A percentile compares a stretch with the other conserved stretches of the same genome.
Conservation (phyloP, 1,140 invertebrate genomes). For the Drosophila willistoni region DNA sequence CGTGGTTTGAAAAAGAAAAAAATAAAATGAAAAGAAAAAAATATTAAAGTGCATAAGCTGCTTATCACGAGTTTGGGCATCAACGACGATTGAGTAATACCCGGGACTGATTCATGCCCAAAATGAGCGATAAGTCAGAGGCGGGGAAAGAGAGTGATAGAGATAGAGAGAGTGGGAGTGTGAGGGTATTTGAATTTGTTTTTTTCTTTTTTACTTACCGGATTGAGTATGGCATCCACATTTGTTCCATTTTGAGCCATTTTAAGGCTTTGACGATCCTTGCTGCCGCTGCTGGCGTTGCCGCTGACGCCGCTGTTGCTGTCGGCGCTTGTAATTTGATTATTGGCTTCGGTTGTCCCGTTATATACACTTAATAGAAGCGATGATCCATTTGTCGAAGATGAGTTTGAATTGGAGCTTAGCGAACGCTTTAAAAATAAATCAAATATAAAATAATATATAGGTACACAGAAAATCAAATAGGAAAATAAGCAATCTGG, state of each 20-base stretch:
- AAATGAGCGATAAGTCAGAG: constrained; percentile 8
- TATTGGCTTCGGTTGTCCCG: constrained; percentile 62
- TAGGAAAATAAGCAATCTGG: constrained; percentile 33
- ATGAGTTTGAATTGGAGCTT: constrained; percentile 65
- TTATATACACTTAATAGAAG: constrained; percentile 67
- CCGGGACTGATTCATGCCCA: constrained; percentile 56
- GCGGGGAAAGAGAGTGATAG: neutral
- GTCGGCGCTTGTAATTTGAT: constrained; percentile 30
- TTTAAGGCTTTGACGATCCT: constrained; percentile 45
- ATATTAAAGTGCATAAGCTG: constrained; percentile 11
- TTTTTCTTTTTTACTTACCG: constrained; percentile 55
- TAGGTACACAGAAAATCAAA: neutral
- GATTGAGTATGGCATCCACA: constrained; percentile 78
- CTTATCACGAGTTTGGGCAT: constrained; percentile 66
- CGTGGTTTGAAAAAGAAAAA: neutral
- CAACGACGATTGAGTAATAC: constrained; percentile 65
- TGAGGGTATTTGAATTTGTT: neutral
- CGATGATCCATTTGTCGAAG: constrained; percentile 67
- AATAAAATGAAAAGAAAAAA: neutral
- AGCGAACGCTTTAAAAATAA: constrained; percentile 62
- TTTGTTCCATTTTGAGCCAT: constrained; percentile 65
- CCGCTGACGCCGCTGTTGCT: constrained; percentile 16
- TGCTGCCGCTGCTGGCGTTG: constrained; percentile 24
- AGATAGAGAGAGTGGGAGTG: neutral
- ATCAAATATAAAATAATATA: neutral